These are phyloP conservation scores for Bujurquina vittata DNA, from an alignment of 2,113 vertebrate genomes.

Conservation along the genomic window DNA sequence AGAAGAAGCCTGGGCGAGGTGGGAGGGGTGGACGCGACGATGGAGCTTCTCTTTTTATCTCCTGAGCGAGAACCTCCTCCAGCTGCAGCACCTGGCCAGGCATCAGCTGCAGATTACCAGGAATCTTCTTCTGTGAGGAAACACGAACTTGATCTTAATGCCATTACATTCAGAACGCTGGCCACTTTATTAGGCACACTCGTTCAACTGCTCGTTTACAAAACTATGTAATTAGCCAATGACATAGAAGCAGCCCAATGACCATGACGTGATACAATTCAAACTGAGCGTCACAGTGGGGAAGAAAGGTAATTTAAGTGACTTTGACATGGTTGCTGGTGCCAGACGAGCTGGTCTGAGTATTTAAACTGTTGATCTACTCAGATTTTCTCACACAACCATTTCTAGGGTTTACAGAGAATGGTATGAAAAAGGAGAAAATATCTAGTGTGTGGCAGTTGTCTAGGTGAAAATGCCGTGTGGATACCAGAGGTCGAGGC, in stretches of 20 bases:
- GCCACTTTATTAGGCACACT: background rate
- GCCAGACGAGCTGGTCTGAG: background rate
- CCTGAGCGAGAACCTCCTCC: constrained; percentile 75
- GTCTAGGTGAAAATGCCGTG: too few species aligned
- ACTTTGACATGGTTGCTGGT: background rate
- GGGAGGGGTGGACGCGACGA: constrained; percentile 15
- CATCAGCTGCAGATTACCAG: constrained; percentile 77
- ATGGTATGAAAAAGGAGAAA: too few species aligned
- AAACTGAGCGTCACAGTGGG: background rate
- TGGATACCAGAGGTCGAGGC: too few species aligned
- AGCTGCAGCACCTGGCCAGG: constrained; percentile 83
- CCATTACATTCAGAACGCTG: background rate
- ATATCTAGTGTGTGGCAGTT: too few species aligned
- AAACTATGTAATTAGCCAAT: background rate
- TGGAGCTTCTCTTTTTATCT: constrained; percentile 66
- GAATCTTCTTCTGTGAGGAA: constrained; percentile 78
- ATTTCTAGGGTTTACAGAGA: too few species aligned
- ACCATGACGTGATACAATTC: background rate
- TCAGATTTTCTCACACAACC: background rate
- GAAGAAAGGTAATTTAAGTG: background rate
- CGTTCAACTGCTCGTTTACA: background rate
- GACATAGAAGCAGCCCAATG: background rate
- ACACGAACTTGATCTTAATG: background rate
- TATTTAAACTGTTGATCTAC: background rate
- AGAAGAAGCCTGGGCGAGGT: constrained; percentile 36